These are phyloP conservation scores for Corbicula japonica DNA, from an alignment of 2,888 invertebrate genomes.

Conservation along the genomic window DNA sequence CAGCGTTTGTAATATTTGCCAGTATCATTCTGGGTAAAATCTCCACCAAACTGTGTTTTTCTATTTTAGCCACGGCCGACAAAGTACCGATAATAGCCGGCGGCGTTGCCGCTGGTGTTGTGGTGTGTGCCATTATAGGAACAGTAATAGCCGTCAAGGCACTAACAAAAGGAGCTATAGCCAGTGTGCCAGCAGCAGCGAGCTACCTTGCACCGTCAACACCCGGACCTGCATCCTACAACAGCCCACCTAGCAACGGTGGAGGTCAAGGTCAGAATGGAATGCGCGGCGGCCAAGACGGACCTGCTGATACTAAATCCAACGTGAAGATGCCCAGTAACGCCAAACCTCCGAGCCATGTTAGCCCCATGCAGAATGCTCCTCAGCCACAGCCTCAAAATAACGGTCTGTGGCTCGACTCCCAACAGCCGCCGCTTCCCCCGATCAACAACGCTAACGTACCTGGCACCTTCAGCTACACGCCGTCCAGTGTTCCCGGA, in stretches of 20 bases:
- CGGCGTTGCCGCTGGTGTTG: background rate
- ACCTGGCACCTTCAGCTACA: constrained; percentile 1
- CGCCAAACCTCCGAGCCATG: background rate
- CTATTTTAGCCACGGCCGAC: background rate
- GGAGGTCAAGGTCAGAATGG: background rate
- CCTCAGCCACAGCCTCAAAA: background rate
- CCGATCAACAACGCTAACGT: constrained; percentile 5
- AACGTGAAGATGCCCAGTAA: constrained; percentile 2
- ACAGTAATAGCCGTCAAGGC: background rate
- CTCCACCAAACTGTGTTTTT: background rate
- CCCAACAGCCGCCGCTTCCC: constrained; percentile 1
- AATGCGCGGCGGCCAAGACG: background rate
- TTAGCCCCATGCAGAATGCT: constrained; percentile 3
- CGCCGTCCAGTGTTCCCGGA: background rate
- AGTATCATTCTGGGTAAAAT: too few relatives aligned
- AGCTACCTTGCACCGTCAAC: background rate
- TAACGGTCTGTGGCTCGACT: constrained; percentile 1
- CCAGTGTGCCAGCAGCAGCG: background rate
- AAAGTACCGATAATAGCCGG: constrained; percentile 6
- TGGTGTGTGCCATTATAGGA: background rate
- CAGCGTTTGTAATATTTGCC: too few relatives aligned
- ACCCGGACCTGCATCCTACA: background rate
- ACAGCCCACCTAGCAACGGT: background rate
- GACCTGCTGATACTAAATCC: constrained; percentile 5
- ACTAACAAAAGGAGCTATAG: background rate